Evolutionary conservation across 1,140 invertebrate species (phyloP).

Genomic region (Drosophila pseudoobscura): DNA sequence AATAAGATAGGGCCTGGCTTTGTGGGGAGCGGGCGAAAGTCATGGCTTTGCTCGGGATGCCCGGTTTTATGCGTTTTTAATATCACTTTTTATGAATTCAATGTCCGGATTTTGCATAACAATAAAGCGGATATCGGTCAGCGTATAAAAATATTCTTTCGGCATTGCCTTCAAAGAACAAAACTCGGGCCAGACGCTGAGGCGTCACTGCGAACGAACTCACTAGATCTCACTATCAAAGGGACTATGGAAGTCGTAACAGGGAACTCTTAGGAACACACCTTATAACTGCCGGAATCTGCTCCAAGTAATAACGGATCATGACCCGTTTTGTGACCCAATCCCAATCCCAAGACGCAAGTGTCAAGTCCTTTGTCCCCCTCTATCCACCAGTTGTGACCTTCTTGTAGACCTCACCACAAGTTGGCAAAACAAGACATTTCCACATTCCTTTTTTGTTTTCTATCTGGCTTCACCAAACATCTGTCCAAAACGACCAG

Average conservation of each 20-base stretch:
- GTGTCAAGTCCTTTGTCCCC: constrained; percentile 49
- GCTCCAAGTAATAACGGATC: too few species aligned
- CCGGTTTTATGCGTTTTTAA: constrained; percentile 71
- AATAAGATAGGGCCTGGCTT: constrained; percentile 28
- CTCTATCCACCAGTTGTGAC: not conserved
- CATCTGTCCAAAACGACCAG: constrained; percentile 38
- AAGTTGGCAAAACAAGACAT: constrained; percentile 58
- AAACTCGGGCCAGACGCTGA: constrained; percentile 3
- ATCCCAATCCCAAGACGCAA: constrained; percentile 12
- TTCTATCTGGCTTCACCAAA: constrained; percentile 19
- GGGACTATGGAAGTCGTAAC: too few species aligned
- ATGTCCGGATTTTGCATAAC: constrained; percentile 71
- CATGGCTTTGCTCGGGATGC: constrained; percentile 29
- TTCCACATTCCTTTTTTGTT: constrained; percentile 7
- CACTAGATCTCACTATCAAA: too few species aligned
- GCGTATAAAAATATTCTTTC: constrained; percentile 9
- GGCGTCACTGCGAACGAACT: constrained; percentile 6
- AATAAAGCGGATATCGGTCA: constrained; percentile 75
- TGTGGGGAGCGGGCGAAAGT: constrained; percentile 59
- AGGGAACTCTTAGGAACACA: too few species aligned
- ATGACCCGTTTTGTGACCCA: too few species aligned
- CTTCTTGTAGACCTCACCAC: constrained; percentile 34
- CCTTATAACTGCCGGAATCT: too few species aligned
- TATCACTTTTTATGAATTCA: constrained; percentile 66
- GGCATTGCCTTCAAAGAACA: not conserved